Evolutionary conservation across 2,888 invertebrate genomes (phyloP), one percentile per base, ranked within the genome.

Genomic region (Unio delphinus): DNA sequence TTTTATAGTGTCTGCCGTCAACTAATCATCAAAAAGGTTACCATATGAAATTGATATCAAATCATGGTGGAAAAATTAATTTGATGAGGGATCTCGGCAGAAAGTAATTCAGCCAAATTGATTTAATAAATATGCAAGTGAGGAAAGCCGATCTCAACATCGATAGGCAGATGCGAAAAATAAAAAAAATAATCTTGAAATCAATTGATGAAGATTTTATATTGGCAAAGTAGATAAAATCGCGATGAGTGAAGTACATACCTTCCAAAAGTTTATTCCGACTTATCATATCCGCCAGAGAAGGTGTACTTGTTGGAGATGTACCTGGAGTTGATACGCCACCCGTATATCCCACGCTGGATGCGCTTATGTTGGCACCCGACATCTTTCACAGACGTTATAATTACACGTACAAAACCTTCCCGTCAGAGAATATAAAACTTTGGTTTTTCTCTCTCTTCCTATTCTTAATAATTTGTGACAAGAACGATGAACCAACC

Each of bases 231-330:
- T 65, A 57, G 57, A 56, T 56, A 57, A 23, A 17, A 45, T 56
- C 28, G 26, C 30, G 59, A 55, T 54, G 34, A 73, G 26, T n/a
- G 23, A 34, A 7, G 4, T 28, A 69, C 83, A 79, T 80, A 87
- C 87, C 87, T 87, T 87, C 87, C 26, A 87, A 74, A 72, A 85
- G 83, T 72, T 87, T 87, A 74, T 86, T 87, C 76, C 86, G 74
- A 70, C 85, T 83, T 56, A 87, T 83, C 87, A 87, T 86, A 67
- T 87, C 84, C 58, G 81, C 83, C 54, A 87, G 76, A 23, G 80
- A 76, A 55, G 84, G 76, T 59, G 83, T 79, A n/a, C 81, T 78
- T 45, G 77, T 80, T 18, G 74, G 75, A 17, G 80, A 73, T 67
- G 76, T 75, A 61, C 77, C 81, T 55, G 72, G 54, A 64, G 75